These are phyloP conservation scores for Colostygia pectinataria DNA, from an alignment of 2,888 invertebrate genomes.

Conservation along the genomic window DNA sequence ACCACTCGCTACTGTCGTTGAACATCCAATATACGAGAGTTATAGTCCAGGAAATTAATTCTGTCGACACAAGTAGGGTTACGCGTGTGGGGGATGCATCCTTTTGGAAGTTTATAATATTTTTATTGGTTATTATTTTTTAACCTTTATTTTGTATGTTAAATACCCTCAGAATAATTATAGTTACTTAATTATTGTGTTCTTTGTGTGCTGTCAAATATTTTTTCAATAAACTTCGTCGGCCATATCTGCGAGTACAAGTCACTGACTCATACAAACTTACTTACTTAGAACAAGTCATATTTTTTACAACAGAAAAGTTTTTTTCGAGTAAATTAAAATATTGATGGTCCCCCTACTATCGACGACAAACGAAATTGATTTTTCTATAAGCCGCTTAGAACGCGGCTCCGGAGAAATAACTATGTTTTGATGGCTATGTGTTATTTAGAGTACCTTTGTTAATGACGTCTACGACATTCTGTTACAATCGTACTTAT, in stretches of 20 bases:
- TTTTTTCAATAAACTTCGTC: too few relatives aligned
- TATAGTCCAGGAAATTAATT: conserved; percentile 82
- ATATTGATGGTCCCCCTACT: conserved; percentile 46
- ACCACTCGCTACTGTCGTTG: conserved; percentile 72
- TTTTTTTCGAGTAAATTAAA: too few relatives aligned
- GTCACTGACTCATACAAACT: too few relatives aligned
- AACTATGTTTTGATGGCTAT: conserved; percentile 48
- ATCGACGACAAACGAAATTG: conserved; percentile 62
- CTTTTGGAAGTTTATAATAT: conserved; percentile 5
- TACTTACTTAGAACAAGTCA: too few relatives aligned
- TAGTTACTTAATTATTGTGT: too few relatives aligned
- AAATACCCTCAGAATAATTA: too few relatives aligned
- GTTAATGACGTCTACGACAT: conserved; percentile 14
- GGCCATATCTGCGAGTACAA: too few relatives aligned
- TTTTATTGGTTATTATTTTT: too few relatives aligned
- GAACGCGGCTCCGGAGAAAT: conserved; percentile 54
- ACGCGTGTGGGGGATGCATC: conserved; percentile 46
- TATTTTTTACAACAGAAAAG: too few relatives aligned
- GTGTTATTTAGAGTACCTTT: conserved; percentile 26
- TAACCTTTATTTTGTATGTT: too few relatives aligned
- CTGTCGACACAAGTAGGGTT: conserved; percentile 78
- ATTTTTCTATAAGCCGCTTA: conserved; percentile 76
- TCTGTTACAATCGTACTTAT: conserved; percentile 9
- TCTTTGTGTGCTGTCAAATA: too few relatives aligned
- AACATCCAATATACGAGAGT: conserved; percentile 79